Percentiles rank a stretch among this genome's conserved stretches.
phyloP scores from a whole-genome alignment of 2,888 invertebrate genomes.

The Macrophya alboannulata region DNA sequence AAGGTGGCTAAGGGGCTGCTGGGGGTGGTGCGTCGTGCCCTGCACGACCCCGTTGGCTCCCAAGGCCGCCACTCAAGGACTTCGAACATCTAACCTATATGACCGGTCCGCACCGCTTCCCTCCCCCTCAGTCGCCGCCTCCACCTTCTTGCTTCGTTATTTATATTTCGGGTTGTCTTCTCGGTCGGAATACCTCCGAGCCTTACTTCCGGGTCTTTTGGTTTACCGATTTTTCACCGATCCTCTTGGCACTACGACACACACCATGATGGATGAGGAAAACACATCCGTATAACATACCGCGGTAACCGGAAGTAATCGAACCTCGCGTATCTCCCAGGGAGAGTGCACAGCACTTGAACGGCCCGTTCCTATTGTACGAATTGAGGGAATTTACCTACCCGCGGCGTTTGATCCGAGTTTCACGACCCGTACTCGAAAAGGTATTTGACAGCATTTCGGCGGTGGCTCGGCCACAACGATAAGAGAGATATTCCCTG shows the following conservation, averaged over 20 bases:
- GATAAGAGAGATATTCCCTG: not conserved
- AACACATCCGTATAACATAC: not conserved
- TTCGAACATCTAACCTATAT: conserved; percentile 77
- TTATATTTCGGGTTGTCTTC: conserved; percentile 49
- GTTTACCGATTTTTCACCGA: conserved; percentile 53
- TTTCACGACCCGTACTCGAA: not conserved
- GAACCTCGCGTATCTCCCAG: conserved; percentile 22
- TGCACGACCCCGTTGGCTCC: conserved; percentile 78
- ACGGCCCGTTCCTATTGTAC: conserved; percentile 24
- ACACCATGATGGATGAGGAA: conserved; percentile 23
- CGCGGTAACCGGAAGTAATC: not conserved
- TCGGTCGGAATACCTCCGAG: conserved; percentile 14
- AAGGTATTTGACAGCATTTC: not conserved
- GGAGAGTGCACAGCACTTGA: conserved; percentile 30
- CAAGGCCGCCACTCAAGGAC: conserved; percentile 76
- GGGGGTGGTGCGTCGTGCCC: conserved; percentile 75
- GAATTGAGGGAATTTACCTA: not conserved
- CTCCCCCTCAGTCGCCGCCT: conserved; percentile 39
- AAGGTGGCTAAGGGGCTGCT: conserved; percentile 59
- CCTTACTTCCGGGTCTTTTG: conserved; percentile 33
- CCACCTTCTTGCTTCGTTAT: conserved; percentile 57
- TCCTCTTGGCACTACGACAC: conserved; percentile 19
- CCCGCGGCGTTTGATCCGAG: conserved; percentile 12
- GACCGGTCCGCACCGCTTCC: conserved; percentile 63
- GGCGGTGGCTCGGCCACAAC: not conserved